A percentile compares a stretch with the other conserved stretches of the same genome.
These are phyloP conservation scores for Oncorhynchus clarkii DNA, from an alignment of 2,113 vertebrate species.

Conservation along the genomic window DNA sequence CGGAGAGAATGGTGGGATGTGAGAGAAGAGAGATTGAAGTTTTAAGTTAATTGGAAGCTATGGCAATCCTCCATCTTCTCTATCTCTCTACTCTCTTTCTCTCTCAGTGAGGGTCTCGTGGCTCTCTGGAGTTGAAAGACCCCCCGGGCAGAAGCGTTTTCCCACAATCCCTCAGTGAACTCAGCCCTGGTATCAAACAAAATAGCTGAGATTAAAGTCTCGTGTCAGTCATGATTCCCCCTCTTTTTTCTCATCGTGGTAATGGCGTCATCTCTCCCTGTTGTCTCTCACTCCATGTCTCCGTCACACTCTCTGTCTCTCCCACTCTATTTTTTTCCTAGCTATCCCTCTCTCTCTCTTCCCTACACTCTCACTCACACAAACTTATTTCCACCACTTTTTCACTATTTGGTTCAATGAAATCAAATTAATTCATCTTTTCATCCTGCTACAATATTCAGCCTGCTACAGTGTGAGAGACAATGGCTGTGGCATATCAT, in stretches of 20 bases:
- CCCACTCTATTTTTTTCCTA: no score
- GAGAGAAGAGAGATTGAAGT: no score
- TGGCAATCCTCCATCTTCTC: background rate
- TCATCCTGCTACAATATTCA: background rate
- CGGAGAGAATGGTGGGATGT: background rate
- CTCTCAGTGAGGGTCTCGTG: background rate
- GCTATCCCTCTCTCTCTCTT: no score
- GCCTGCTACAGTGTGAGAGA: conserved; percentile 15
- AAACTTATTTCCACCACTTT: background rate
- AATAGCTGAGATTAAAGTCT: background rate
- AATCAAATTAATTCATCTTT: background rate
- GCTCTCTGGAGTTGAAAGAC: conserved; percentile 1
- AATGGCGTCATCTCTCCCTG: no score
- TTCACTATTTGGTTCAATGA: conserved; percentile 30
- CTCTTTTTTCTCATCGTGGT: background rate
- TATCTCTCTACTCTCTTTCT: background rate
- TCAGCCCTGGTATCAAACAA: background rate
- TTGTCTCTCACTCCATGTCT: no score
- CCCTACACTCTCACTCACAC: no score
- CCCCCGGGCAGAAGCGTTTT: background rate
- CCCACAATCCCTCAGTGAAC: background rate
- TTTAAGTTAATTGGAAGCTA: background rate
- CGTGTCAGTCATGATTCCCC: background rate
- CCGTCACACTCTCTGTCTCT: no score
- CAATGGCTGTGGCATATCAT: conserved; percentile 37